phyloP scores from a whole-genome alignment of 2,888 invertebrate species.

The Parascotia fuliginaria region DNA sequence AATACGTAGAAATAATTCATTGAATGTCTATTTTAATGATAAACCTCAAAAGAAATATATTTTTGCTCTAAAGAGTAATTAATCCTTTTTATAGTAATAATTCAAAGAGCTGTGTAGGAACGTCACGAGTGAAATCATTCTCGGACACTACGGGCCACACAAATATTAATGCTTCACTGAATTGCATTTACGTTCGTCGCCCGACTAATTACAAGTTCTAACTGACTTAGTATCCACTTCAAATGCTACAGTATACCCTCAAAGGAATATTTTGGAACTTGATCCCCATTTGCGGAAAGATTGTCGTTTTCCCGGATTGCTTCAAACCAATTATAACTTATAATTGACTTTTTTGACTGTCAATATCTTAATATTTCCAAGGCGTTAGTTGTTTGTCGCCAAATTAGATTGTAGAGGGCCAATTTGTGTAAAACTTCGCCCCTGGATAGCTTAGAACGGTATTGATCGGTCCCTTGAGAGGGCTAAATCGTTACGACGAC shows the following conservation, averaged over 20 bases:
- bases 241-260: background rate
- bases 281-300: slow-evolving; percentile 16
- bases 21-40: too few species aligned
- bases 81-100: too few species aligned
- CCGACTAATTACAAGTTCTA: background rate
- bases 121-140: too few species aligned
- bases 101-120: too few species aligned
- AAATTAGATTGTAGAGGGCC: slow-evolving; percentile 11
- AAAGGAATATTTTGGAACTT: slow-evolving; percentile 2
- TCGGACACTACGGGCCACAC: background rate
- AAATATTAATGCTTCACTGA: background rate
- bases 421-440: slow-evolving; percentile 4
- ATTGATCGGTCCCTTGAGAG: slow-evolving; percentile 2
- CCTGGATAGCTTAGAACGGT: background rate
- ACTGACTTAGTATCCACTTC: background rate
- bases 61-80: too few species aligned
- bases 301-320: slow-evolving; percentile 10
- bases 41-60: too few species aligned
- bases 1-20: too few species aligned
- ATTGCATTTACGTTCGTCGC: background rate
- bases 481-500: background rate
- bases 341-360: slow-evolving; percentile 40
- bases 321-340: slow-evolving; percentile 38
- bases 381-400: slow-evolving; percentile 16
- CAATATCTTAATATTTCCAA: slow-evolving; percentile 7